These are phyloP conservation scores for Penaeus japonicus DNA, from an alignment of 1,140 invertebrate genomes.

Conservation along the genomic window DNA sequence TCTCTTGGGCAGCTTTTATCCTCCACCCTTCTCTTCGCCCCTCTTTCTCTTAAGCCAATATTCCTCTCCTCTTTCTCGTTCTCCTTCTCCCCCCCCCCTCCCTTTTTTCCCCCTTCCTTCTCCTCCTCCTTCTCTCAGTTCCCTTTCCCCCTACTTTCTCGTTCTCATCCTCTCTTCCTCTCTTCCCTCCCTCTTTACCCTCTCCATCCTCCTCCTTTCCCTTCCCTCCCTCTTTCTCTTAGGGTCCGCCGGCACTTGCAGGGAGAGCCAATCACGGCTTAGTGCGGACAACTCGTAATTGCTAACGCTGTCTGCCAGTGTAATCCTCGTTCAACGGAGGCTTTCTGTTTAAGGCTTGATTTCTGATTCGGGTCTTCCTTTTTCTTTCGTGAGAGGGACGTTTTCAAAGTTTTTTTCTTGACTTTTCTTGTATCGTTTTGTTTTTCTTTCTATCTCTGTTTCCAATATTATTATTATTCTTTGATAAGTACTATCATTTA, in stretches of 20 bases:
- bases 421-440: background rate
- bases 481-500: too few species aligned
- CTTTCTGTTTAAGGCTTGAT: background rate
- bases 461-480: too few species aligned
- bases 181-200: background rate
- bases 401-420: background rate
- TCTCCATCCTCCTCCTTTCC: background rate
- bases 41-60: background rate
- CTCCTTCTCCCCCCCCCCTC: background rate
- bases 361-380: background rate
- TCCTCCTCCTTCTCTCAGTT: background rate
- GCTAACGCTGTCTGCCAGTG: background rate
- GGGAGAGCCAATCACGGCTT: slow-evolving; percentile 29
- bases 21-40: background rate
- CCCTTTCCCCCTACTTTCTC: background rate
- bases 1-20: background rate
- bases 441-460: background rate
- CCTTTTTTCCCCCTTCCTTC: background rate
- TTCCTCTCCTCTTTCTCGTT: too few species aligned
- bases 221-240: background rate
- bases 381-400: background rate
- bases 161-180: background rate
- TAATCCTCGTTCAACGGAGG: background rate
- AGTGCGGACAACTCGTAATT: slow-evolving; percentile 27
- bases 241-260: slow-evolving; percentile 3